Evolutionary conservation across 2,797 vertebrate species (phyloP), one percentile per base, ranked within the genome.

Genomic region (Hydrophis major): DNA sequence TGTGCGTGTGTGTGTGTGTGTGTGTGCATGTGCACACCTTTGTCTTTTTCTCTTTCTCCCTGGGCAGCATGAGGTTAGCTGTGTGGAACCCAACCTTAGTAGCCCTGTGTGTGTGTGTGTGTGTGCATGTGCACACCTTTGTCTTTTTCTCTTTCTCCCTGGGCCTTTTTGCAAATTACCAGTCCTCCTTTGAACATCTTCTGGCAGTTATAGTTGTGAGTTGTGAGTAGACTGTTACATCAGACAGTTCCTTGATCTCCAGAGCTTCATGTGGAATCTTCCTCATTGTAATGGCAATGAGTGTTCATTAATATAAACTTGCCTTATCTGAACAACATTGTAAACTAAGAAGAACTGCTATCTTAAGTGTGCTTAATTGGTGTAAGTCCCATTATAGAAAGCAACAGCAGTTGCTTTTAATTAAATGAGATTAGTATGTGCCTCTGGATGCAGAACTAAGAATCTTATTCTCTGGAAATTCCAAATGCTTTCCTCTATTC

Each of bases 81-180:
- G 32, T 32, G 32, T 32, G 32, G 32, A 32, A 32, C 32, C 32
- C 32, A 32, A 32, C 32, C 32, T 32, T 32, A 32, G 32, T 32
- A 32, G 32, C 32, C 32, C 32, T 32, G 32, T 32, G 32, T 32
- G 32, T 32, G 32, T 32, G 32, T 66, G 28, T 28, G 3, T 63
- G 11, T 12, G 27, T 0, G 57, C 6, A 2, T 2, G 22, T 27
- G 59, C 1, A 0, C 7, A 10, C 22, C 60, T 61, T 61, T 60
- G 59, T 27, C 60, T 66, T 13, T 66, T 60, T 25, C 7, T 27
- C 27, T 63, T 69, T 93, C 88, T 28, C 89, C n/a, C 88, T 93
- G 86, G 63, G 88, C 60, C 60, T 27, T 86, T 93, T 88, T 78
- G 53, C 63, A 93, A 90, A 93, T 93, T 91, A 22, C 53, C 32